Evolutionary conservation across 2,888 invertebrate genomes (phyloP), one percentile per base, ranked within the genome.

Genomic region (Harpagoxenus sublaevis): DNA sequence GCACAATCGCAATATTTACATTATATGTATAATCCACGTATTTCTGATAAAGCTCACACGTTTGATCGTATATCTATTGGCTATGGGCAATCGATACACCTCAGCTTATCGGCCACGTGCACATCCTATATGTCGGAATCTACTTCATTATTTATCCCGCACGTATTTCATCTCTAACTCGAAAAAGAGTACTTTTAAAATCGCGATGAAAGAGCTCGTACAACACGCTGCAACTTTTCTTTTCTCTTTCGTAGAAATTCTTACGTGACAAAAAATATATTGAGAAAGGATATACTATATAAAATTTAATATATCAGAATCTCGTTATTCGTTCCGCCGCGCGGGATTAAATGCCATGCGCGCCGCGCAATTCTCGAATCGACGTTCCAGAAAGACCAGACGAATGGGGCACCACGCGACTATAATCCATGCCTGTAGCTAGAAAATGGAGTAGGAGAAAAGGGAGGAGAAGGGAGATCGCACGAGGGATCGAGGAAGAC

Each of bases 341-440:
- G 39, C 12, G 35, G 35, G 28, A 73, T 57, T 18, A 57, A 73
- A 57, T 31, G 23, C 23, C 23, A 23, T 23, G 23, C 23, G n/a
- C 42, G 39, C 15, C 42, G 39, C 15, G 71, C 23, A 23, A 71
- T 55, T 55, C 15, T 55, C 42, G 28, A 42, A 10, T 23, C 15
- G 70, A n/a, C 15, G n/a, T 31, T 35, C 6, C 23, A 23, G 39
- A 55, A 18, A 35, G 35, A 28, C 15, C 82, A 83, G 82, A 65
- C 39, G 78, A 75, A 60, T 73, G 60, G 86, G 86, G 88, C 57
- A 77, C 87, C 86, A 63, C 83, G 85, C 87, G 55, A 12, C 55
- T 87, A 85, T 77, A 86, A 81, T 86, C 84, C 89, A 87, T 53
- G 88, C 86, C 89, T 89, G 89, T 81, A 84, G 74, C 79, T 55